A percentile compares a stretch with the other conserved stretches of the same genome.
Evolutionary conservation across 2,113 vertebrate genomes (phyloP).

Genomic region (Pelodiscus sinensis): DNA sequence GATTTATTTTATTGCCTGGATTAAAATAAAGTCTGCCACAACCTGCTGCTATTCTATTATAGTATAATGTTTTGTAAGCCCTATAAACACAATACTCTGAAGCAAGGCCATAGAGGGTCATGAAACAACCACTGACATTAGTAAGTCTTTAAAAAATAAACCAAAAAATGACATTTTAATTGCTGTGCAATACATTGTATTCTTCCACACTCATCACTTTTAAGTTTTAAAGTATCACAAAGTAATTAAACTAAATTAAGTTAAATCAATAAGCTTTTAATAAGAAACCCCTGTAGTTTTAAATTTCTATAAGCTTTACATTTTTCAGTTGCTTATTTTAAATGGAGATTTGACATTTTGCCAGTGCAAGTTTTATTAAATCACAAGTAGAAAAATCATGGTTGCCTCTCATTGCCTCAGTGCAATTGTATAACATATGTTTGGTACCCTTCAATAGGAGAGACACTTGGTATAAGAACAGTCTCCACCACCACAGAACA

Average conservation of each 20-base stretch:
- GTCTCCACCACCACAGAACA: not conserved
- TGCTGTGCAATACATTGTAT: constrained; percentile 18
- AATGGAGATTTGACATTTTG: constrained; percentile 65
- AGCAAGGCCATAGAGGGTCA: constrained; percentile 20
- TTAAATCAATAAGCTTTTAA: constrained; percentile 68
- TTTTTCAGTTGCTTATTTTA: constrained; percentile 57
- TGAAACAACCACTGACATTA: not conserved
- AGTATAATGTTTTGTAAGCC: constrained; percentile 15
- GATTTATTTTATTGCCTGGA: constrained; percentile 24
- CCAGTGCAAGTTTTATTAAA: constrained; percentile 62
- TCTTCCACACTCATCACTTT: constrained; percentile 48
- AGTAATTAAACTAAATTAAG: constrained; percentile 72
- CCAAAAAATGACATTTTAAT: constrained; percentile 15
- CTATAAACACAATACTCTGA: constrained; percentile 27
- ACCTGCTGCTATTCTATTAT: not conserved
- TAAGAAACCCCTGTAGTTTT: constrained; percentile 51
- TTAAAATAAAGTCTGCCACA: constrained; percentile 36
- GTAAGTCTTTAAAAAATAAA: not conserved
- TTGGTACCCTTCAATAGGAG: constrained; percentile 49
- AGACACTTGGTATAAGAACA: constrained; percentile 9
- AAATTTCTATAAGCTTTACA: constrained; percentile 56
- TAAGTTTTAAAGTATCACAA: constrained; percentile 66
- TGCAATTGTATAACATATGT: constrained; percentile 47
- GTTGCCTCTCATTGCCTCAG: constrained; percentile 66
- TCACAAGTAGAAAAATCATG: constrained; percentile 38